Evolutionary conservation across 2,113 vertebrate genomes (phyloP).

Genomic region (Grammomys dolichurus): DNA sequence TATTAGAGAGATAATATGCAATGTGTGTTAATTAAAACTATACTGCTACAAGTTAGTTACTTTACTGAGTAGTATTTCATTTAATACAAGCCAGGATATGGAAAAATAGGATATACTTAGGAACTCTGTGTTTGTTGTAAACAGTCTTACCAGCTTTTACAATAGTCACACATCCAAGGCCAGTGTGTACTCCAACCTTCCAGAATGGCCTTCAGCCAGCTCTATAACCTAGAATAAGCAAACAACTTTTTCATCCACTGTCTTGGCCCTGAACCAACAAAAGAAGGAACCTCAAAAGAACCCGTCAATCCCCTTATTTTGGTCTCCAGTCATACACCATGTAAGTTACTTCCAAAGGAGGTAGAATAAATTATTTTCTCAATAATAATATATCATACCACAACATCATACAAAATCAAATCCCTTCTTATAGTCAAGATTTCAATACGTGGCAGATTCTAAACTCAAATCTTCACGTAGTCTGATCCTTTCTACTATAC

Average conservation of each 20-base stretch:
- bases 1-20: constrained; percentile 2
- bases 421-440: not conserved
- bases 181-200: not conserved
- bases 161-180: not conserved
- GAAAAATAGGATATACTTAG: not conserved
- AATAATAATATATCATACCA: not conserved
- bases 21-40: not conserved
- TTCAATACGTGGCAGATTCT: not conserved
- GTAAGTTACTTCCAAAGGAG: not conserved
- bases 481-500: not conserved
- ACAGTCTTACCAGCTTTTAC: not conserved
- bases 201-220: not conserved
- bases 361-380: not conserved
- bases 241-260: not conserved
- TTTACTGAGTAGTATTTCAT: not conserved
- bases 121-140: not conserved
- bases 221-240: not conserved
- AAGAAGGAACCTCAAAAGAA: not conserved
- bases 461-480: not conserved
- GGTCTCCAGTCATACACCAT: not conserved
- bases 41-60: not conserved
- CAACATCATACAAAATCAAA: not conserved
- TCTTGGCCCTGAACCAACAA: not conserved
- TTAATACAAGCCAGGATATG: not conserved
- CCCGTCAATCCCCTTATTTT: not conserved